A percentile compares a stretch with the other conserved stretches of the same genome.
phyloP scores from a whole-genome alignment of 2,888 invertebrate species.

The Syrphus vitripennis region DNA sequence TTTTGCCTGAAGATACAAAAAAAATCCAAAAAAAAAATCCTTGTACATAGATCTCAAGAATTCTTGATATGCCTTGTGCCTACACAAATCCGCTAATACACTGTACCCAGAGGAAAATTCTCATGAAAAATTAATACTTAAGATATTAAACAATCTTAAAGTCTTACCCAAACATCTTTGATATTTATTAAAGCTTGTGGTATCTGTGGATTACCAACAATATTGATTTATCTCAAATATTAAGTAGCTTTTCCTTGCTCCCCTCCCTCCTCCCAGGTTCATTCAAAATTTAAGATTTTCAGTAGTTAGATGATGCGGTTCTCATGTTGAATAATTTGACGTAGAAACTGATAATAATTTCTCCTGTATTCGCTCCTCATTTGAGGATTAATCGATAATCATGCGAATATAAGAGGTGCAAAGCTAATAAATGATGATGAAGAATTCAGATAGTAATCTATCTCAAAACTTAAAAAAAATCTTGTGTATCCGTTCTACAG shows the following conservation, averaged over 20 bases:
- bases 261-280: neutral
- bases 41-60: neutral
- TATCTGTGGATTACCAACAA: neutral
- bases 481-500: neutral
- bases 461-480: neutral
- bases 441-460: neutral
- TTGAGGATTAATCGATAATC: neutral
- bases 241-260: neutral
- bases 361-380: no score
- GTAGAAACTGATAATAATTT: neutral
- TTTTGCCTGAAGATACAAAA: neutral
- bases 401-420: neutral
- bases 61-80: no score
- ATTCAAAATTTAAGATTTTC: neutral
- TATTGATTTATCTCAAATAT: neutral
- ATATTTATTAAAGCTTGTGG: neutral
- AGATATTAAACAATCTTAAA: neutral
- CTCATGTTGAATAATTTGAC: neutral
- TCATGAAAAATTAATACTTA: neutral
- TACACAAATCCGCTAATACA: neutral
- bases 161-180: neutral
- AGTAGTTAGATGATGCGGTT: neutral
- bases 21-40: neutral
- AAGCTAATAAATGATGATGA: neutral
- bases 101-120: neutral